Evolutionary conservation across 1,140 invertebrate genomes (phyloP).

Genomic region (Hydropsyche tenuis): DNA sequence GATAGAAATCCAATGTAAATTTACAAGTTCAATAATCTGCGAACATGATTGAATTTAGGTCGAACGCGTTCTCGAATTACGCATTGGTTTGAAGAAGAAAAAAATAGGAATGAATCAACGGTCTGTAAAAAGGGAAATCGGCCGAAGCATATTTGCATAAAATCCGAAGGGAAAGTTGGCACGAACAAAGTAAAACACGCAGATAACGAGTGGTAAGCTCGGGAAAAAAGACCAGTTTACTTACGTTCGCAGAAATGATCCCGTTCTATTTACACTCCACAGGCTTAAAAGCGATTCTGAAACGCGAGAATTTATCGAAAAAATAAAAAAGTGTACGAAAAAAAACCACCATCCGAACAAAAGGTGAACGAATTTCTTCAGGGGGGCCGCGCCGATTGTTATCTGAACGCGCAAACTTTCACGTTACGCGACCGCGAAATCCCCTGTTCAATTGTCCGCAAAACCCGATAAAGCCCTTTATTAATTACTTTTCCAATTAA

Average conservation of each 20-base stretch:
- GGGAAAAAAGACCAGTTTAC: too few species aligned
- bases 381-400: background rate
- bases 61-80: slow-evolving; percentile 15
- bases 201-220: too few species aligned
- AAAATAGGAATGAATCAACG: slow-evolving; percentile 30
- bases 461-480: slow-evolving; percentile 25
- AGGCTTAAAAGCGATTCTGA: too few species aligned
- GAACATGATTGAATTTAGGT: slow-evolving; percentile 26
- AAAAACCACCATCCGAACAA: background rate
- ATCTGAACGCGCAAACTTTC: slow-evolving; percentile 12
- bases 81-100: background rate
- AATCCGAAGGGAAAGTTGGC: slow-evolving; percentile 35
- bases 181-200: slow-evolving; percentile 28
- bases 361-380: slow-evolving; percentile 6
- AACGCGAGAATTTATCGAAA: too few species aligned
- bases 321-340: too few species aligned
- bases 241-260: too few species aligned
- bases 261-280: too few species aligned
- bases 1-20: slow-evolving; percentile 2
- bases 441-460: slow-evolving; percentile 23
- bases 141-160: slow-evolving; percentile 45
- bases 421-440: slow-evolving; percentile 5
- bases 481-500: slow-evolving; percentile 29
- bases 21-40: slow-evolving; percentile 15
- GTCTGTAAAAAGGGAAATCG: slow-evolving; percentile 39